Evolutionary conservation across 2,888 invertebrate genomes (phyloP).

Genomic region (Sipha maydis): DNA sequence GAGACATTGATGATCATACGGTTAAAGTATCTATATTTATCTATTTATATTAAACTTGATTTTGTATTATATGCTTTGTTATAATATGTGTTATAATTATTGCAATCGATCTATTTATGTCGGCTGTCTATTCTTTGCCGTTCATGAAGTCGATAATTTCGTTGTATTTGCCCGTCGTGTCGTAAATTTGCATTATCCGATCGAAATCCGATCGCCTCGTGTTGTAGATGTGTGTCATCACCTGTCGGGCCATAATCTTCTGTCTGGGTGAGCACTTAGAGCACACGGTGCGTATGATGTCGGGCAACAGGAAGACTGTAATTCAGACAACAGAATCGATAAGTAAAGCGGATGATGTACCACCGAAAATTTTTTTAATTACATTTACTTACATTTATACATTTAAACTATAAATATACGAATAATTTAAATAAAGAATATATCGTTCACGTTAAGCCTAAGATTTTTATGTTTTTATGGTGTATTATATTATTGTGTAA

Average conservation of each 20-base stretch:
- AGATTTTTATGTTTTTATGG: no score
- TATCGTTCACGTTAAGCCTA: no score
- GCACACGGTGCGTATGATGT: conserved; percentile 58
- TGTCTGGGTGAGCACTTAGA: conserved; percentile 58
- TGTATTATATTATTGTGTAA: no score
- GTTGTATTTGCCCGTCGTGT: conserved; percentile 41
- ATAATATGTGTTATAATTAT: not conserved
- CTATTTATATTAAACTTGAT: not conserved
- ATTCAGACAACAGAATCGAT: not conserved
- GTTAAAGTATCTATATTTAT: not conserved
- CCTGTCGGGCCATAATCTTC: conserved; percentile 57
- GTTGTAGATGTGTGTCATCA: conserved; percentile 52
- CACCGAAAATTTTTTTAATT: no score
- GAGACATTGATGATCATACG: no score
- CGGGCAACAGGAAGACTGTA: conserved; percentile 53
- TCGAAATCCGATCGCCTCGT: conserved; percentile 60
- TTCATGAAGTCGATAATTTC: conserved; percentile 62
- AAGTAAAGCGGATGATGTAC: no score
- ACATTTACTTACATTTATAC: no score
- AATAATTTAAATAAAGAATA: no score
- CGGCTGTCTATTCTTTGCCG: not conserved
- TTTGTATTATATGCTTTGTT: not conserved
- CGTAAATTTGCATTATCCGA: conserved; percentile 49
- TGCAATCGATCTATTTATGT: not conserved
- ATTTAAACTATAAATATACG: no score